Base-by-base conservation (phyloP, 2,888 invertebrate species). In the Troides aeacus region DNA sequence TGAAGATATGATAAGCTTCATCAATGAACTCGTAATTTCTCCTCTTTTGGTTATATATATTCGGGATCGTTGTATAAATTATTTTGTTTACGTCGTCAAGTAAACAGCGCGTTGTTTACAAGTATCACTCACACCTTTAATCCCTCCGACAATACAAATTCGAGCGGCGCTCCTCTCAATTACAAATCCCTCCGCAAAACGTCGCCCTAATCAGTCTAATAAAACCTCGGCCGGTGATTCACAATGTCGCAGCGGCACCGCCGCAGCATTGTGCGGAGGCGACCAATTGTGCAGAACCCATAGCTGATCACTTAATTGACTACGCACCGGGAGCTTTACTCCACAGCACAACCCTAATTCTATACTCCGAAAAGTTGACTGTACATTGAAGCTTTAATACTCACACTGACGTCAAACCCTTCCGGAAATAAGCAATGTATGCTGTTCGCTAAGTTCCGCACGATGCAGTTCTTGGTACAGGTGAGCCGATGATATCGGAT, bases 291-390 rank as follows among this genome's bases (percentile, higher is more conserved):
- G 85, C 84, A 82, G 84, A 85, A 88, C 91, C 90, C 90, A 90
- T 90, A 90, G 82, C 85, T 90, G 90, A 91, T 89, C 89, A 87
- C 90, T 89, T 92, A 92, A 92, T 92, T 92, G 91, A 91, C 90
- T 90, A 86, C 83, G 78, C 83, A 85, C 84, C 84, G 85, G 84
- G 83, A 85, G 87, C 83, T 87, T 87, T 85, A 83, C 75, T 84
- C 84, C 79, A 79, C 76, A 74, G 77, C 76, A 76, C 70, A 72
- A 76, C 73, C 74, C 71, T 69, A 70, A 64, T 63, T 77, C 69
- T 46, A 53, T 59, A 62, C 59, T 66, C 67, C 64, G 24, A 30
- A 39, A 50, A 53, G 66, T 66, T 63, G 50, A 66, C 42, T 64
- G 61, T 71, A 68, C 71, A 72, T 73, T 66, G 71, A 70, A 69